A percentile compares a stretch with the other conserved stretches of the same genome.
Evolutionary conservation across 2,888 invertebrate species (phyloP).

Genomic region (Ganaspis brasiliensis): DNA sequence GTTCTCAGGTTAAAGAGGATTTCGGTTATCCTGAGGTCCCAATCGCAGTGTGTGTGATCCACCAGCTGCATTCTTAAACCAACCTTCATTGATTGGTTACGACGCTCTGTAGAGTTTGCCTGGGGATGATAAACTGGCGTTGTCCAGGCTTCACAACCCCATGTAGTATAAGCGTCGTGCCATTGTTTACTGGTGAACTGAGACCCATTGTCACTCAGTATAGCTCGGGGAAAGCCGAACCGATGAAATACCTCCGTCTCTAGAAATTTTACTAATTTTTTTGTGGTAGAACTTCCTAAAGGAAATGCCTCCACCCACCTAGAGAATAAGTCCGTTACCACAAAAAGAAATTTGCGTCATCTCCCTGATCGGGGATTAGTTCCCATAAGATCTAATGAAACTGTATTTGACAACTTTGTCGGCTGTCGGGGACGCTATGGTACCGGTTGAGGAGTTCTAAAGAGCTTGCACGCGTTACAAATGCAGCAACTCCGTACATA

Average conservation of each 20-base stretch:
- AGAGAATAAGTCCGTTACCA: conserved; percentile 61
- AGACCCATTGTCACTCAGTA: conserved; percentile 54
- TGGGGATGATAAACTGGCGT: conserved; percentile 57
- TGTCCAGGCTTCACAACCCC: conserved; percentile 50
- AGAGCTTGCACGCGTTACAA: conserved; percentile 32
- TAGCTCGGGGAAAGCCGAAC: conserved; percentile 46
- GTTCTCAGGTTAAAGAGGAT: background rate
- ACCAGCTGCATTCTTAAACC: conserved; percentile 40
- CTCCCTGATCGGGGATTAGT: conserved; percentile 52
- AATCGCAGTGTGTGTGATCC: background rate
- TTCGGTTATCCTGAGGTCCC: background rate
- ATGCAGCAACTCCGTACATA: conserved; percentile 48
- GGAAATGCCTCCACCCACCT: conserved; percentile 64
- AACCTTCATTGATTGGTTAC: conserved; percentile 56
- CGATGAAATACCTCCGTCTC: conserved; percentile 44
- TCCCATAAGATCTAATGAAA: conserved; percentile 57
- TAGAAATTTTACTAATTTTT: conserved; percentile 41
- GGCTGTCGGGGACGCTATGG: conserved; percentile 39
- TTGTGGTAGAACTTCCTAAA: conserved; percentile 30
- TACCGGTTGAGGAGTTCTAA: background rate
- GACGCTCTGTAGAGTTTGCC: conserved; percentile 54
- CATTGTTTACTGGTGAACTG: conserved; percentile 51
- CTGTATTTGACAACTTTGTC: conserved; percentile 36
- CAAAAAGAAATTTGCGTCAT: conserved; percentile 55
- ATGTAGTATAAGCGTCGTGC: background rate